Base-by-base conservation (phyloP, 2,113 vertebrate species). In the Bujurquina vittata region DNA sequence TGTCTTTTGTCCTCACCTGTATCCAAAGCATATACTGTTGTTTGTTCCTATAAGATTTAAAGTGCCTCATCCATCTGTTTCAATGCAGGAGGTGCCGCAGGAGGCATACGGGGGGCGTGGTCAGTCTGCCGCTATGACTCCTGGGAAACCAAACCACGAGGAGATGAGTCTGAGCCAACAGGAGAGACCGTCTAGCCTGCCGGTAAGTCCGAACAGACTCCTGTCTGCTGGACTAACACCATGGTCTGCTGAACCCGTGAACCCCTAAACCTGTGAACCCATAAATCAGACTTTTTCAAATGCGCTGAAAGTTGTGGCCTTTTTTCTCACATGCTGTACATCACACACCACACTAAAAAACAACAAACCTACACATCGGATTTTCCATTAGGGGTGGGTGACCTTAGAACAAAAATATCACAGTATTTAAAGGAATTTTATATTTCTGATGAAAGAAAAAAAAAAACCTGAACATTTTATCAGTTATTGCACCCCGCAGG, bases 131-230 rank as follows among this genome's bases (percentile, higher is more conserved):
- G 84, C 97, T 63, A 94, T 98, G 96, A 95, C 97, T 87, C 93
- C 96, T 85, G 96, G 96, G 92, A 99, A 99, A 92, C 95, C 96
- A 23, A 98, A 96, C 94, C 97, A 97, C 2, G 97, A 98, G 94
- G 97, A 98, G 89, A 94, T 98, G 95, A 96, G 95, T 89, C 89
- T 97, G 90, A 97, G 97, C 63, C 97, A 97, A 89, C 97, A 98
- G 94, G 98, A 98, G 87, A 96, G 97, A 86, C 97, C 98, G 23
- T 99, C 97, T 2, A 98, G 97, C 65, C 96, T 99, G 93, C 98
- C 98, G 93, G 97, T 99, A 95, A 97, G 97, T 93, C 58, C 4
- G 2, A 72, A 15, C 55, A 10, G 3, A 29, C 23, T 52, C 23
- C 17, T 31, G 43, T 52, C 43, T 69, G 65, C 65, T 69, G 65